These are phyloP conservation scores for Graphium colonna DNA, from an alignment of 2,888 invertebrate species.

Conservation along the genomic window DNA sequence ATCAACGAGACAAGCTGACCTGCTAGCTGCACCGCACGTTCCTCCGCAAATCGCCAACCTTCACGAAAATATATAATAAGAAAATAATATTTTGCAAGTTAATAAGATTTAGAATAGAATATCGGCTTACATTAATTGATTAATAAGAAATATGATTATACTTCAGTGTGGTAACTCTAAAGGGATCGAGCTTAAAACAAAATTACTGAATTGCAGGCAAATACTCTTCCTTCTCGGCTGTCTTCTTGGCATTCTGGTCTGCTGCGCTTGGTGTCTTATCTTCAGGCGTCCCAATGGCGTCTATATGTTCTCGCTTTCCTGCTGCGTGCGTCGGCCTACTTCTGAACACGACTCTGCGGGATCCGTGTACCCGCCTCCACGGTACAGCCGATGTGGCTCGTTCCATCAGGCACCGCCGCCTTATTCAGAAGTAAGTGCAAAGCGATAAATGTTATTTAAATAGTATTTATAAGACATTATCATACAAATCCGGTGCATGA, in stretches of 20 bases:
- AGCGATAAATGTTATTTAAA: no score
- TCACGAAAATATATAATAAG: no score
- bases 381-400: slow-evolving; percentile 91
- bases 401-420: slow-evolving; percentile 91
- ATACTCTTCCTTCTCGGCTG: slow-evolving; percentile 85
- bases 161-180: slow-evolving; percentile 26
- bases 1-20: no score
- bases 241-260: slow-evolving; percentile 83
- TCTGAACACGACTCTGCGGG: slow-evolving; percentile 90
- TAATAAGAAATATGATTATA: no score
- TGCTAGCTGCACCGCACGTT: no score
- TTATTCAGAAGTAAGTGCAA: slow-evolving; percentile 86
- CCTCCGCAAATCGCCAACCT: no score
- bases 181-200: no score
- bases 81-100: no score
- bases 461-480: no score
- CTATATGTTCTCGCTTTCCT: slow-evolving; percentile 56
- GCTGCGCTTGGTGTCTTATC: slow-evolving; percentile 83
- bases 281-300: slow-evolving; percentile 50
- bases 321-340: slow-evolving; percentile 65
- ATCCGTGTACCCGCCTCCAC: slow-evolving; percentile 90
- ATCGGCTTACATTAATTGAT: no score
- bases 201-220: slow-evolving; percentile 63
- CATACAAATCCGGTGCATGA: no score
- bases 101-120: no score